phyloP scores from a whole-genome alignment of 2,113 vertebrate species.

The Australoheros scitulus region DNA sequence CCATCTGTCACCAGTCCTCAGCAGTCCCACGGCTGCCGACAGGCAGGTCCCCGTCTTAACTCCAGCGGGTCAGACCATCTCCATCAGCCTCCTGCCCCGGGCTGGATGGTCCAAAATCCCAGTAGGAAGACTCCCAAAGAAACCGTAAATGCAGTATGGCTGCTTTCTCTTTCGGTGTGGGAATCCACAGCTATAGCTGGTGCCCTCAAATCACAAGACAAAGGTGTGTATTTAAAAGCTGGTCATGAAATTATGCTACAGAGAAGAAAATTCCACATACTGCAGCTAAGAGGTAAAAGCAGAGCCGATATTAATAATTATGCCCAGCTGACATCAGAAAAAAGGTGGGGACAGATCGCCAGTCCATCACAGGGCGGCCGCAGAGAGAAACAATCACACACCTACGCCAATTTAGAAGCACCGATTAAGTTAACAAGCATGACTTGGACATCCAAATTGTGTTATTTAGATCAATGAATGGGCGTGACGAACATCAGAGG shows the following conservation, averaged over 20 bases:
- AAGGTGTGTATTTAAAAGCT: background rate
- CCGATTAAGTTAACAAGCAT: background rate
- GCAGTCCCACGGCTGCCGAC: constrained; percentile 45
- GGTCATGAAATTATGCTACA: background rate
- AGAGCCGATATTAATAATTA: background rate
- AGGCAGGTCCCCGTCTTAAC: background rate
- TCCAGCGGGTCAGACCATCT: constrained; percentile 16
- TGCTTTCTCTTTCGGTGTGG: background rate
- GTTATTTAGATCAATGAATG: constrained; percentile 4
- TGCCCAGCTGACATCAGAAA: background rate
- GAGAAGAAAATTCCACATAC: background rate
- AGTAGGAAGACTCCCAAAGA: constrained; percentile 5
- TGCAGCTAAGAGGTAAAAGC: background rate
- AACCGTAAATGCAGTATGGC: background rate
- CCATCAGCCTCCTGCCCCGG: constrained; percentile 23
- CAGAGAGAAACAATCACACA: background rate
- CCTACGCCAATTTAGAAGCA: background rate
- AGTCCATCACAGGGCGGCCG: background rate
- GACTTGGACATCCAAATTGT: constrained; percentile 1
- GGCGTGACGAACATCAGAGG: background rate
- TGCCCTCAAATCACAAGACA: background rate
- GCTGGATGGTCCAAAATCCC: background rate
- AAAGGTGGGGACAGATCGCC: background rate
- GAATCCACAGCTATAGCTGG: background rate
- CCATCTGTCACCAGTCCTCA: constrained; percentile 72